Evolutionary conservation across 2,888 invertebrate genomes (phyloP).

Genomic region (Drosophila formosana): DNA sequence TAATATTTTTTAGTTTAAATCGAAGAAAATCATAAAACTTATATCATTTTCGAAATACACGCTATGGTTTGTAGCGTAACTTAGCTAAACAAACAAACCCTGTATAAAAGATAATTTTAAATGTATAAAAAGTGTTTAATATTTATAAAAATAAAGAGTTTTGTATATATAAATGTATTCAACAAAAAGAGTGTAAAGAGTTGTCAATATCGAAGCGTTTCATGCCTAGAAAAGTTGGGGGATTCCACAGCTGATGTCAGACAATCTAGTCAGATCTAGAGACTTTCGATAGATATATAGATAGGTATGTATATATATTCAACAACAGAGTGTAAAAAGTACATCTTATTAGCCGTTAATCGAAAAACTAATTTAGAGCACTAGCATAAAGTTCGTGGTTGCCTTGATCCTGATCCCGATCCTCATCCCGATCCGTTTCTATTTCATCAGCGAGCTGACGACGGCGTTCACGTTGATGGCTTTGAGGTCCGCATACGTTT

Average conservation of each 20-base stretch:
- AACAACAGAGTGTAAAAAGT: constrained; percentile 57
- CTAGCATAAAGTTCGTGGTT: constrained; percentile 23
- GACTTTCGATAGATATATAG: neutral
- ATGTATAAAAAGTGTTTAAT: too few species aligned
- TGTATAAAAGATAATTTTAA: too few species aligned
- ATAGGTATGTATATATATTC: constrained; percentile 3
- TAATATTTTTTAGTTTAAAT: too few species aligned
- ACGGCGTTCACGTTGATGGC: constrained; percentile 98
- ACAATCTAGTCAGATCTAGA: neutral
- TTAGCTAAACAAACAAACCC: too few species aligned
- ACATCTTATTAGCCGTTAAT: constrained; percentile 44
- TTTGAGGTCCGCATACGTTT: constrained; percentile 99
- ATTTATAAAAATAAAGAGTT: too few species aligned
- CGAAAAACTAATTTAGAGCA: constrained; percentile 18
- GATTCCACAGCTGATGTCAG: neutral
- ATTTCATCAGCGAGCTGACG: constrained; percentile 98
- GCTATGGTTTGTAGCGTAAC: too few species aligned
- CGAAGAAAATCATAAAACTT: too few species aligned
- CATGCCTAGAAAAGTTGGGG: neutral
- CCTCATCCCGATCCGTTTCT: constrained; percentile 46
- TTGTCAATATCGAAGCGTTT: too few species aligned
- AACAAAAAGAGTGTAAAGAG: too few species aligned
- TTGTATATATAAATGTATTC: too few species aligned
- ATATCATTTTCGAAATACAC: too few species aligned
- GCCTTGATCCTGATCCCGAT: neutral